These are phyloP conservation scores for Andricus grossulariae DNA, from an alignment of 1,140 invertebrate species.

Conservation along the genomic window DNA sequence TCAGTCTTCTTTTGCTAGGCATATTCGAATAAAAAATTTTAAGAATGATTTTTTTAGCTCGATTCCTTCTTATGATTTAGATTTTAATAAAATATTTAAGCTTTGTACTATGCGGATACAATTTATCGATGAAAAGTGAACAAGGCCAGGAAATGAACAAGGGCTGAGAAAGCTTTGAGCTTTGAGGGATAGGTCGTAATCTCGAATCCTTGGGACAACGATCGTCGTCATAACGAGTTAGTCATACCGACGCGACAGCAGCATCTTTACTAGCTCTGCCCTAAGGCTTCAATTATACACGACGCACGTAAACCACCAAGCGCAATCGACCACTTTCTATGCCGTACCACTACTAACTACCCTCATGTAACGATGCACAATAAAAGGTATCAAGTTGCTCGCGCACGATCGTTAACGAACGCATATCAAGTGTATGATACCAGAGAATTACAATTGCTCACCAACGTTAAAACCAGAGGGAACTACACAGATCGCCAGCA, in stretches of 20 bases:
- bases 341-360: constrained; percentile 58
- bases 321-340: constrained; percentile 70
- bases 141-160: not conserved
- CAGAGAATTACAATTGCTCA: constrained; percentile 55
- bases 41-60: too few species aligned
- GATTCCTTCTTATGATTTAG: too few species aligned
- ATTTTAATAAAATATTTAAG: too few species aligned
- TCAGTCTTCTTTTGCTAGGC: too few species aligned
- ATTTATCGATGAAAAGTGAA: not conserved
- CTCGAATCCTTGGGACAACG: constrained; percentile 43
- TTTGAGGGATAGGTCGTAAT: constrained; percentile 34
- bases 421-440: constrained; percentile 54
- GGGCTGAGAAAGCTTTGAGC: not conserved
- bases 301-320: constrained; percentile 62
- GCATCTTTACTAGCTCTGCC: constrained; percentile 56
- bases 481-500: constrained; percentile 6
- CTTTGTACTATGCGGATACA: too few species aligned
- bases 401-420: constrained; percentile 69
- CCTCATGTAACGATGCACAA: constrained; percentile 70
- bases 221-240: constrained; percentile 46
- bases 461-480: constrained; percentile 24
- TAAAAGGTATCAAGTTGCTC: constrained; percentile 70
- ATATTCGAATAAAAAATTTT: too few species aligned
- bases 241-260: constrained; percentile 49
- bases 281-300: constrained; percentile 66